A percentile compares a stretch with the other conserved stretches of the same genome.
These are phyloP conservation scores for Podarcis siculus DNA, from an alignment of 2,797 vertebrate genomes.

Conservation along the genomic window DNA sequence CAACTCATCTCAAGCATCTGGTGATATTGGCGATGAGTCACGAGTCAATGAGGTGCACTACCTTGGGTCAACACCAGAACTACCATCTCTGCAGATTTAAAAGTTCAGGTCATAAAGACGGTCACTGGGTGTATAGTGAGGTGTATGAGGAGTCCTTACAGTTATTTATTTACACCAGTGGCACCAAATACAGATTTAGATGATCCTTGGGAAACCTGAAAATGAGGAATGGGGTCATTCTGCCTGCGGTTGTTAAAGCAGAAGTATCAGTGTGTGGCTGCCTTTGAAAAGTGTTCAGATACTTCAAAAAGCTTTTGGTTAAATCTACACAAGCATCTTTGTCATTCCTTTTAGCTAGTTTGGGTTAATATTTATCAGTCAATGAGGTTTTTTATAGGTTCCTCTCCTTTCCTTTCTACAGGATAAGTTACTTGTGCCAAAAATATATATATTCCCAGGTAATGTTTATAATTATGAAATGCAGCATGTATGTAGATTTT, in stretches of 20 bases:
- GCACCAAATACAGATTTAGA: constrained; percentile 2
- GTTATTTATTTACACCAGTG: background rate
- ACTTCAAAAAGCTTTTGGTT: background rate
- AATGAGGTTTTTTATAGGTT: background rate
- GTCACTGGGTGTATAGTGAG: background rate
- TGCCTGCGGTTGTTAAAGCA: background rate
- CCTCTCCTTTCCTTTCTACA: too few relatives aligned
- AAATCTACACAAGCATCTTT: background rate
- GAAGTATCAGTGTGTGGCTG: background rate
- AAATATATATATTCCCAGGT: too few relatives aligned
- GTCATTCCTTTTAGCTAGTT: background rate
- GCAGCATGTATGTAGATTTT: background rate
- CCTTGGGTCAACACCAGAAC: background rate
- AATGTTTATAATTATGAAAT: too few relatives aligned
- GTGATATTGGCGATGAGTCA: background rate
- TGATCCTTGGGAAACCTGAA: constrained; percentile 7
- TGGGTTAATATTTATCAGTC: background rate
- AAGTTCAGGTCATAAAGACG: background rate
- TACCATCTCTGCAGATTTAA: background rate
- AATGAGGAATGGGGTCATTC: background rate
- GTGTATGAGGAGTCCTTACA: background rate
- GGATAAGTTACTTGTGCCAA: too few relatives aligned
- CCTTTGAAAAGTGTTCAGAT: too few relatives aligned
- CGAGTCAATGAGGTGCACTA: background rate
- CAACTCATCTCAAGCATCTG: background rate